Evolutionary conservation across 2,797 vertebrate species (phyloP).

Genomic region (Chrysocyon brachyurus): DNA sequence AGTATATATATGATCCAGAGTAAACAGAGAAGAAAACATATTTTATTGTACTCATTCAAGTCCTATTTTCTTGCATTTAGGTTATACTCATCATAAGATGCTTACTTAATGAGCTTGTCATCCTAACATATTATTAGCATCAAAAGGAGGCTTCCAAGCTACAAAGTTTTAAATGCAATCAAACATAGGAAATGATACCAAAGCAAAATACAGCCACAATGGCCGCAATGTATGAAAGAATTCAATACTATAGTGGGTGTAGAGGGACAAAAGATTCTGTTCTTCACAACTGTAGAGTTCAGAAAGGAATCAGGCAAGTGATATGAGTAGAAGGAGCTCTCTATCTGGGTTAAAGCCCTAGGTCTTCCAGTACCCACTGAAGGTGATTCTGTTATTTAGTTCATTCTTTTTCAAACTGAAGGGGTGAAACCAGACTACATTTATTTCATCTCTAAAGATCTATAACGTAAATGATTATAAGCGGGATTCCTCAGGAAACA

Average conservation of each 20-base stretch:
- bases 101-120: not conserved
- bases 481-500: not conserved
- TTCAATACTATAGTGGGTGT: not conserved
- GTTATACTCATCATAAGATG: not conserved
- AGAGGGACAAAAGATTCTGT: not conserved
- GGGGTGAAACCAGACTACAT: not conserved
- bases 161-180: not conserved
- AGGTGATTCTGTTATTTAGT: not conserved
- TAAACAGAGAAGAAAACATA: not conserved
- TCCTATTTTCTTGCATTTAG: not conserved
- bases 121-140: not conserved
- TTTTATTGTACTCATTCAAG: not conserved
- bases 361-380: not conserved
- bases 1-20: not conserved
- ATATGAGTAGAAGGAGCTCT: not conserved
- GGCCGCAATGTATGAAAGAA: not conserved
- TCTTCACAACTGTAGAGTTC: not conserved
- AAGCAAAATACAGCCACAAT: not conserved
- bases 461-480: slow-evolving; percentile 27
- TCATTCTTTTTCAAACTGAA: not conserved
- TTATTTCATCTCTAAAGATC: not conserved
- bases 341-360: not conserved
- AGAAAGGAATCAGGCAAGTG: not conserved
- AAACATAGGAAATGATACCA: not conserved
- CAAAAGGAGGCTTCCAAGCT: not conserved